Evolutionary conservation across 2,113 vertebrate species (phyloP), one percentile per base, ranked within the genome.

Genomic region (Spilogale gracilis): DNA sequence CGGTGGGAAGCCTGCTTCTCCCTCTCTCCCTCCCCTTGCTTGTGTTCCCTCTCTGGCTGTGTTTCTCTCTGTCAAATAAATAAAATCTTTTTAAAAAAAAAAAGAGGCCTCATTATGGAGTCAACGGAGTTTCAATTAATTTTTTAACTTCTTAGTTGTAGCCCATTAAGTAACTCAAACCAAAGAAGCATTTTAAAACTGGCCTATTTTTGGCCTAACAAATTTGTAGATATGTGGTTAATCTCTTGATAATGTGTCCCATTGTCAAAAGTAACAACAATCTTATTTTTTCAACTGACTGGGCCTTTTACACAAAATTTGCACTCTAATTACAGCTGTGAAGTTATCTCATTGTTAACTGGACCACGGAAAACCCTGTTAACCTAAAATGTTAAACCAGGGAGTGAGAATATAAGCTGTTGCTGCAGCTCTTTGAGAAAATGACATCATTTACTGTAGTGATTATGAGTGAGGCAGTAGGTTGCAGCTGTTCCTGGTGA

Each of bases 271-370:
- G 80, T 79, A 60, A 92, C 88, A 73, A 71, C 69, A 87, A 63
- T 79, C 69, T 95, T 80, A 91, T 81, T 97, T 94, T 94, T 97
- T 97, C 84, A 81, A 48, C 58, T 91, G 74, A 32, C 84, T 92
- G 78, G 45, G 52, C 23, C 90, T 95, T 94, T 97, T 52, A 45
- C 43, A 32, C 94, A 94, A 81, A 89, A 85, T 85, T 56, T 88
- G 84, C 76, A 74, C 43, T 90, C 86, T 96, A 84, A 90, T 96
- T 85, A 96, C 3, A 95, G 43, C 69, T 85, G 84, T 73, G 80
- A 90, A 25, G 65, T 90, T 71, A 91, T 86, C 84, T 95, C 56
- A 48, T 94, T 95, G 87, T 81, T 95, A 95, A 90, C 91, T 91
- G 76, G 89, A 96, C 91, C 96, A 90, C 80, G 81, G 32, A 92